Conservation (phyloP, 2,797 vertebrate species). For the Trachurus trachurus region DNA sequence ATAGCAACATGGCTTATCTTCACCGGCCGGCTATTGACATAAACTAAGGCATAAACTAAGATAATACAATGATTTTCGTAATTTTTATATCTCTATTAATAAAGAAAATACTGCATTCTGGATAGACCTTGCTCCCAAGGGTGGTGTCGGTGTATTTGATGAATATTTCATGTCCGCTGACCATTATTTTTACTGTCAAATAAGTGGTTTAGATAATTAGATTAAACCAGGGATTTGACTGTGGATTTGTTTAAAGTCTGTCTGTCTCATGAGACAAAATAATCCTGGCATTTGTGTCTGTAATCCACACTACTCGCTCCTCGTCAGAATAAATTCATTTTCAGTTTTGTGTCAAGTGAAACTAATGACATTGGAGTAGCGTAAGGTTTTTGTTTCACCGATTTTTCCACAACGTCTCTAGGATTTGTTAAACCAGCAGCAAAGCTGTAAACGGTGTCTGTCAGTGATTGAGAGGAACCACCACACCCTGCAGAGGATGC, state of each 20-base stretch:
- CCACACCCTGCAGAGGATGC: conserved; percentile 88
- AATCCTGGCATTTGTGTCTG: background rate
- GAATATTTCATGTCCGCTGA: background rate
- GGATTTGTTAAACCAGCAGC: conserved; percentile 94
- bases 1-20: too few relatives aligned
- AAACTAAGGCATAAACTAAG: too few relatives aligned
- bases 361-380: background rate
- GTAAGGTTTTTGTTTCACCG: background rate
- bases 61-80: too few relatives aligned
- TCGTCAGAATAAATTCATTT: background rate
- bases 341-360: background rate
- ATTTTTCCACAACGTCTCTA: conserved; percentile 62
- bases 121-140: too few relatives aligned
- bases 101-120: too few relatives aligned
- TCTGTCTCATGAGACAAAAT: background rate
- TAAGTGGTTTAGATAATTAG: background rate
- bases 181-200: background rate
- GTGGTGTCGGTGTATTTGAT: too few relatives aligned
- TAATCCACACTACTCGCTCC: background rate
- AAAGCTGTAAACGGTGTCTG: conserved; percentile 93
- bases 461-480: conserved; percentile 92
- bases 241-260: background rate
- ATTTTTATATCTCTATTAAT: too few relatives aligned
- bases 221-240: background rate
- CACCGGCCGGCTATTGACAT: too few relatives aligned